A percentile compares a stretch with the other conserved stretches of the same genome.
phyloP scores from a whole-genome alignment of 2,797 vertebrate genomes.

The Lerista edwardsae region DNA sequence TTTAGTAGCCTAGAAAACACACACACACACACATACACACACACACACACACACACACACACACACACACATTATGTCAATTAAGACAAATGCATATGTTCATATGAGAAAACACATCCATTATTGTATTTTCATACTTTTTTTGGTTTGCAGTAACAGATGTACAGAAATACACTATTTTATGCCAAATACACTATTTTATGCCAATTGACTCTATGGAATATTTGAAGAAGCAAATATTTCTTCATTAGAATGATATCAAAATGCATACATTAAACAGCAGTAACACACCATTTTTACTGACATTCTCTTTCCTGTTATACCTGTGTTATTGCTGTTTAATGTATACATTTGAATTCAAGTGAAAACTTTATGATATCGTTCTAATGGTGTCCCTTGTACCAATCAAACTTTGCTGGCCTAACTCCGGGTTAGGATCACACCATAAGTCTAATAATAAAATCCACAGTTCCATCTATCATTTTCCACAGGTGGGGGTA shows the following conservation, averaged over 20 bases:
- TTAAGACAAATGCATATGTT: constrained; percentile 15
- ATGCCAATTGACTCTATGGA: constrained; percentile 14
- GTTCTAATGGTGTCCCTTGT: too few relatives aligned
- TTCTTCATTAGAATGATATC: neutral
- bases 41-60: constrained; percentile 12
- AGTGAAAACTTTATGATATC: too few relatives aligned
- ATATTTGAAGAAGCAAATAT: constrained; percentile 36
- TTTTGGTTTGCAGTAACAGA: constrained; percentile 12
- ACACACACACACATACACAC: neutral
- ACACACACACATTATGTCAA: constrained; percentile 13
- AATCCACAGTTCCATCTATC: constrained; percentile 94
- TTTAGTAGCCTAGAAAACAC: constrained; percentile 25
- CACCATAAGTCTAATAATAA: constrained; percentile 91
- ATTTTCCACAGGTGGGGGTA: constrained; percentile 85
- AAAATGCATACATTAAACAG: neutral
- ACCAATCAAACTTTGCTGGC: too few relatives aligned
- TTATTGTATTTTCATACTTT: constrained; percentile 28
- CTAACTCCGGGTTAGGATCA: too few relatives aligned
- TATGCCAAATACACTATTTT: constrained; percentile 29
- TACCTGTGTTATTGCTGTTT: too few relatives aligned
- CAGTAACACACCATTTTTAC: constrained; percentile 24
- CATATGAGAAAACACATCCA: constrained; percentile 5
- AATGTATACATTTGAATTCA: too few relatives aligned
- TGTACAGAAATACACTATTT: constrained; percentile 30
- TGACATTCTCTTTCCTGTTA: constrained; percentile 23